phyloP scores from a whole-genome alignment of 2,888 invertebrate genomes.

The Leucophenga maculata region DNA sequence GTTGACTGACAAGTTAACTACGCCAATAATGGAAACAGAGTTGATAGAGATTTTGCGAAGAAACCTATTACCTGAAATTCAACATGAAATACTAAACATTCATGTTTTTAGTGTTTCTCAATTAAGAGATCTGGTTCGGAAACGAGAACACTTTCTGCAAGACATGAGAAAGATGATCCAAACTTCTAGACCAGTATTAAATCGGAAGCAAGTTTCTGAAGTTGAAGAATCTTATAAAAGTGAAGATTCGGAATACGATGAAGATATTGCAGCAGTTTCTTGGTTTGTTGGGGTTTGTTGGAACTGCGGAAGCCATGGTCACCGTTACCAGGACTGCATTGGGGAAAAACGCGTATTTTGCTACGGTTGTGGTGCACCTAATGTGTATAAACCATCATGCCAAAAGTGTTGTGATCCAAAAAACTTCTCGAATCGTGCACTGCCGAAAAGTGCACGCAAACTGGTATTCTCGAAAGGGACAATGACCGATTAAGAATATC shows the following conservation, averaged over 20 bases:
- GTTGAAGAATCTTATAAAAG: not conserved
- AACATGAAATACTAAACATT: slow-evolving; percentile 23
- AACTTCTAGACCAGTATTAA: not conserved
- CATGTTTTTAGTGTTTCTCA: slow-evolving; percentile 15
- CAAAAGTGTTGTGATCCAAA: slow-evolving; percentile 4
- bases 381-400: slow-evolving; percentile 24
- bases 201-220: not conserved
- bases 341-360: slow-evolving; percentile 19
- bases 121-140: not conserved
- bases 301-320: slow-evolving; percentile 16
- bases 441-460: too few species aligned
- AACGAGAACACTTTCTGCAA: slow-evolving; percentile 23
- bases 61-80: slow-evolving; percentile 17
- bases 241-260: slow-evolving; percentile 6
- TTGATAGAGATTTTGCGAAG: slow-evolving; percentile 21
- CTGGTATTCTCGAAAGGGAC: not conserved
- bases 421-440: too few species aligned
- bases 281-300: slow-evolving; percentile 23
- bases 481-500: slow-evolving; percentile 1
- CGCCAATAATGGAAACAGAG: slow-evolving; percentile 14
- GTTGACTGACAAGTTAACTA: slow-evolving; percentile 8
- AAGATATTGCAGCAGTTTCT: not conserved
- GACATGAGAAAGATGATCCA: not conserved
- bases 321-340: slow-evolving; percentile 17
- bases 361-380: slow-evolving; percentile 25